Evolutionary conservation across 1,140 invertebrate species (phyloP).

Genomic region (Drosophila equinoxialis): DNA sequence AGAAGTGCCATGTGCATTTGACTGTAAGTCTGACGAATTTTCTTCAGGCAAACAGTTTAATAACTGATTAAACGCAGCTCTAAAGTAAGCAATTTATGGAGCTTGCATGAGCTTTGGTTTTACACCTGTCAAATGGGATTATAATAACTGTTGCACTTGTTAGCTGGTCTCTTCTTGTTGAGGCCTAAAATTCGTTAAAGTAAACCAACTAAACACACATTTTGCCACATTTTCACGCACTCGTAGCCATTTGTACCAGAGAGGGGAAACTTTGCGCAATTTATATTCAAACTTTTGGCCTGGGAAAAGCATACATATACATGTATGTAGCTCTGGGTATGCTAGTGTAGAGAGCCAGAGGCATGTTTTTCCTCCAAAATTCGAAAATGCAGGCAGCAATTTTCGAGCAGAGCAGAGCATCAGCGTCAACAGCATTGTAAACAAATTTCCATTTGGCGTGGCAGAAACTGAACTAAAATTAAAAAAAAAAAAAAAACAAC

Average conservation of each 20-base stretch:
- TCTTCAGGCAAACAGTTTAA: slow-evolving; percentile 47
- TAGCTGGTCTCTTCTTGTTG: slow-evolving; percentile 12
- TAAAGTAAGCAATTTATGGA: slow-evolving; percentile 2
- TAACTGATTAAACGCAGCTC: slow-evolving; percentile 52
- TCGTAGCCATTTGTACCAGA: background rate
- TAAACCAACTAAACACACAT: slow-evolving; percentile 11
- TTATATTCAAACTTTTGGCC: slow-evolving; percentile 14
- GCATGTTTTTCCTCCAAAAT: slow-evolving; percentile 16
- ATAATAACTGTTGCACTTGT: slow-evolving; percentile 14
- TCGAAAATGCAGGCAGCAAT: slow-evolving; percentile 35
- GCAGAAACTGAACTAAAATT: slow-evolving; percentile 45
- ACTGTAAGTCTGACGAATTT: slow-evolving; percentile 43
- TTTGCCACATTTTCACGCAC: slow-evolving; percentile 25
- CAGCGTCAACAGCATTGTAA: slow-evolving; percentile 63
- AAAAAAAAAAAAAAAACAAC: background rate
- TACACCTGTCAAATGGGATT: slow-evolving; percentile 21
- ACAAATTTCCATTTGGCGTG: slow-evolving; percentile 65
- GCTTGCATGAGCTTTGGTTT: background rate
- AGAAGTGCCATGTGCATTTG: slow-evolving; percentile 17
- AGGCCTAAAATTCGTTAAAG: slow-evolving; percentile 1
- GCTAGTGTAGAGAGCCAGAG: background rate
- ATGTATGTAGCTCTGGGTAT: background rate
- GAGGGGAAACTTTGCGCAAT: slow-evolving; percentile 13
- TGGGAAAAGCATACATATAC: background rate
- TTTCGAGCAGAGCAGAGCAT: slow-evolving; percentile 21